Evolutionary conservation across 64 coral and sea anemone genomes (phyloP), one percentile per base, ranked within the genome.

Genomic region (Pocillopora damicornis): DNA sequence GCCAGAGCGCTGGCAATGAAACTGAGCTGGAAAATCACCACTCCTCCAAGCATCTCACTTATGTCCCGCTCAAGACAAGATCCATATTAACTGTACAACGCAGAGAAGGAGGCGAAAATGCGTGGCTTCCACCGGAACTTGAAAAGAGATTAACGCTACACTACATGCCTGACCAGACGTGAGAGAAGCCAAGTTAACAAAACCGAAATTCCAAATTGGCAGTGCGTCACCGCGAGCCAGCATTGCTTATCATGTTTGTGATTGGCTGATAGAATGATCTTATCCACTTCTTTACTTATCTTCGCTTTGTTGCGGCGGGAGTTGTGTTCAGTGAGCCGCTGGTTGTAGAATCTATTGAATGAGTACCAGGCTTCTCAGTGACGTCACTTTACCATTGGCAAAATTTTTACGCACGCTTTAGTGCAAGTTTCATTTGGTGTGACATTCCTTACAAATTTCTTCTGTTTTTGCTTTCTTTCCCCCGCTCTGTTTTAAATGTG

Each of bases 111-210:
- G 38, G 13, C 69, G 23, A 71, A 22, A 38, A 22, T n/a, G 34
- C 15, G 37, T 25, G 20, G n/a, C 38, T 83, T 73, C 16, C 64
- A 13, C 65, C 13, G 58, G 42, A 73, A 18, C 13, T 42, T 51
- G 42, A 17, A 56, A 67, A 35, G 18, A 68, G 63, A 83, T 35
- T 68, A 63, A 26, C 81, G 23, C 38, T 57, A 58, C 42, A 56
- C 63, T 42, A 73, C 81, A 85, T 85, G 11, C 57, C 20, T 67
- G 81, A 84, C 35, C 81, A 84, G 81, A 84, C 37, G 81, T 71
- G 81, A 18, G 57, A 85, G 35, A 85, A 63, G 81, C 64, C 81
- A 72, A 85, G 81, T 85, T 85, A 85, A 85, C 63, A 22, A 85
- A 85, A 85, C 22, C 64, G 63, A 85, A 45, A 37, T 66, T 73